Conservation (phyloP, 2,797 vertebrate genomes). For the Sus cebifrons region DNA sequence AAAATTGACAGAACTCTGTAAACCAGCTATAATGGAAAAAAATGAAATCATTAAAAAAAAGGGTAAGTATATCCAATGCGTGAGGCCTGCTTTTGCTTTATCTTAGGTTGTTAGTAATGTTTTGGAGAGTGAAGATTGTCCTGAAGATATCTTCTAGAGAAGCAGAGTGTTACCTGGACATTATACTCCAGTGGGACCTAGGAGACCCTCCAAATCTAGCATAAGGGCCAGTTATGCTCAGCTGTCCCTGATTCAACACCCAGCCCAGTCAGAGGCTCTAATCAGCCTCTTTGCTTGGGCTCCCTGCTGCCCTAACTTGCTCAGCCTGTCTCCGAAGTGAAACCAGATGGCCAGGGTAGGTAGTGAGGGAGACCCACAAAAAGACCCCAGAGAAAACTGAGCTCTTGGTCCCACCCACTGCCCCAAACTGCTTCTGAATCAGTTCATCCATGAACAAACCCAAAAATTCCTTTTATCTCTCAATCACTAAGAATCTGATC, state of each 20-base stretch:
- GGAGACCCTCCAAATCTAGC: neutral
- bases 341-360: conserved; percentile 79
- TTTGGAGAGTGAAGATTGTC: neutral
- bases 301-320: neutral
- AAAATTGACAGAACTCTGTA: no score
- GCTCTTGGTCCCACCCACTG: conserved; percentile 59
- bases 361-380: neutral
- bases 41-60: no score
- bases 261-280: neutral
- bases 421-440: conserved; percentile 78
- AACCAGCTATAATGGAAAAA: no score
- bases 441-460: conserved; percentile 75
- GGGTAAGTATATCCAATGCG: neutral
- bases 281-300: neutral
- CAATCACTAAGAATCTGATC: conserved; percentile 84
- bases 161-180: neutral
- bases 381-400: conserved; percentile 63
- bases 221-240: neutral
- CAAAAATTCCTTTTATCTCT: conserved; percentile 85
- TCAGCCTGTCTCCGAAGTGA: conserved; percentile 72
- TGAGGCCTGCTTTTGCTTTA: neutral
- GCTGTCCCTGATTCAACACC: neutral
- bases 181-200: neutral
- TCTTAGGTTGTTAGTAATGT: neutral
- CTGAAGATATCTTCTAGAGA: neutral